These are phyloP conservation scores for Dicrostonyx torquatus DNA, from an alignment of 2,797 vertebrate species.

Conservation along the genomic window DNA sequence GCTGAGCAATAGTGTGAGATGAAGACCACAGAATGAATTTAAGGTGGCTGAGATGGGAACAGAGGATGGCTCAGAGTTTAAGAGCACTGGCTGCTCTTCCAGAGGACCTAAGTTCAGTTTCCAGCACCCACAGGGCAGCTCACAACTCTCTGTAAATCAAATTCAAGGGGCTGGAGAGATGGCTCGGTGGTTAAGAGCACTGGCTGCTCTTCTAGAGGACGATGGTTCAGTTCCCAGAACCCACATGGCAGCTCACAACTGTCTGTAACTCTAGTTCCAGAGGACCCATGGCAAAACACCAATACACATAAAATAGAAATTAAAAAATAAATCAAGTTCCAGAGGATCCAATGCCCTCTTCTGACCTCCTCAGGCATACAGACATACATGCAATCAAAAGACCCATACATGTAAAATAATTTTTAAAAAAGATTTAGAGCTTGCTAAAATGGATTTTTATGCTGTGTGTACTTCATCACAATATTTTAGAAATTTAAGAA, in stretches of 20 bases:
- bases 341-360: too few species aligned
- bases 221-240: not conserved
- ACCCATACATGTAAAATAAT: not conserved
- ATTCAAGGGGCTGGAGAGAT: too few species aligned
- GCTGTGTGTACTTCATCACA: not conserved
- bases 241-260: not conserved
- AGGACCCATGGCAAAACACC: not conserved
- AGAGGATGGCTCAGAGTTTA: not conserved
- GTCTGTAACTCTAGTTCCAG: not conserved
- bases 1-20: too few species aligned
- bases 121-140: not conserved
- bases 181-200: not conserved
- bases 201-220: not conserved
- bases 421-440: not conserved
- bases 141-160: not conserved
- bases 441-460: not conserved
- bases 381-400: not conserved
- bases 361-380: not conserved
- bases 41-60: not conserved
- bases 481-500: not conserved
- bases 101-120: not conserved
- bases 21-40: not conserved
- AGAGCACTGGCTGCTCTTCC: not conserved
- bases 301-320: too few species aligned
- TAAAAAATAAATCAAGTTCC: too few species aligned